These are phyloP conservation scores for Callyntrura sp. DNA, from an alignment of 2,888 invertebrate species.

Conservation along the genomic window DNA sequence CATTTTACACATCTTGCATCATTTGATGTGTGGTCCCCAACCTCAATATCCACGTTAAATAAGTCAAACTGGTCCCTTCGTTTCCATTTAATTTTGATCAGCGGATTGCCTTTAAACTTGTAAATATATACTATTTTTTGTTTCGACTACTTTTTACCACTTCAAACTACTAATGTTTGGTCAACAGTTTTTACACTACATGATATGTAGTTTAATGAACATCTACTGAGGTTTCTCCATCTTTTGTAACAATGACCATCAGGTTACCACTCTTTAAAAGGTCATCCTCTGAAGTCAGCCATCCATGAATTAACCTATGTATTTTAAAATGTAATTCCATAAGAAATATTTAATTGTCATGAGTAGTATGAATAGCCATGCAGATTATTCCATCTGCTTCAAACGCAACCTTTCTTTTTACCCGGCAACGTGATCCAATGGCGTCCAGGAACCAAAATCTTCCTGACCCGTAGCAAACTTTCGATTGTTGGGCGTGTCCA, in stretches of 20 bases:
- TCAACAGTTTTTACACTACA: too few relatives aligned
- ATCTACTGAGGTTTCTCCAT: conserved; percentile 89
- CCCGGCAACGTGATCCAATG: conserved; percentile 65
- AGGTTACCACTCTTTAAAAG: conserved; percentile 91
- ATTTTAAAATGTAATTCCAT: not conserved
- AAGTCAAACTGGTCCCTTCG: too few relatives aligned
- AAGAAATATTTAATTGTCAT: conserved; percentile 5
- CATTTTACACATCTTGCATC: too few relatives aligned
- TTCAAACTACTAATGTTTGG: too few relatives aligned
- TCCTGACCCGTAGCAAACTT: conserved; percentile 52
- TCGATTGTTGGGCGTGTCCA: conserved; percentile 73
- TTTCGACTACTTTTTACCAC: too few relatives aligned
- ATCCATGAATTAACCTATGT: conserved; percentile 91
- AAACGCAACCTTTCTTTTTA: conserved; percentile 49
- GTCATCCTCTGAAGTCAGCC: conserved; percentile 93
- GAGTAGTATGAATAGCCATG: too few relatives aligned
- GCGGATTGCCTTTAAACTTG: too few relatives aligned
- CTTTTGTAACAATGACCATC: conserved; percentile 94
- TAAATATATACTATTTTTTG: too few relatives aligned
- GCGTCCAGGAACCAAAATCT: conserved; percentile 69
- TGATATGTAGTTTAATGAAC: conserved; percentile 62
- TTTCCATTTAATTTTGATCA: too few relatives aligned
- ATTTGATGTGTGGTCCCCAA: too few relatives aligned
- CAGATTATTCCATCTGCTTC: not conserved
- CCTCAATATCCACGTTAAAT: too few relatives aligned